Base-by-base conservation (phyloP, 1,140 invertebrate genomes). In the Phthorimaea operculella region DNA sequence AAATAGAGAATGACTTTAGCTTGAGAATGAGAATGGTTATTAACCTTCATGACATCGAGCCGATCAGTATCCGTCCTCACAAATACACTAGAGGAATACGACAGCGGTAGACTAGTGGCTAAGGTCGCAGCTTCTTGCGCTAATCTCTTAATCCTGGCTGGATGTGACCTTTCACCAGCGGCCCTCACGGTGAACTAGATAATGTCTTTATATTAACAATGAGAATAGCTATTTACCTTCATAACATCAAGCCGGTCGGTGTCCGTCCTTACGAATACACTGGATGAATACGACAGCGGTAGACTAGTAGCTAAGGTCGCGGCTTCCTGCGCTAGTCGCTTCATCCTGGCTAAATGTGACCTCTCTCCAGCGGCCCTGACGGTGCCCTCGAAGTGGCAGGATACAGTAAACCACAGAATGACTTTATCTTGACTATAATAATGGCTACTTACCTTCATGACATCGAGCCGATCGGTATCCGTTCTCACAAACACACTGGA, bases 371-470 rank as follows among this genome's bases (percentile, higher is more conserved):
- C 92, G n/a, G 93, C 89, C 63, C 94, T 90, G 59, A 97, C 93
- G 64, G 93, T 94, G 48, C 91, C 91, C 76, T 97, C 96, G 77
- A 96, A 98, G 86, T 97, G 95, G n/a, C n/a, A n/a, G n/a, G n/a
- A n/a, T n/a, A 97, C 90, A 1, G 90, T 90, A 79, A 97, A 97
- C 61, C 93, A 91, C 64, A 93, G n/a, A n/a, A n/a, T n/a, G n/a
- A n/a, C n/a, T n/a, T n/a, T n/a, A n/a, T n/a, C n/a, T n/a, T n/a
- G n/a, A n/a, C n/a, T n/a, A n/a, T n/a, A n/a, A n/a, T n/a, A n/a
- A n/a, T n/a, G n/a, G n/a, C n/a, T n/a, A n/a, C n/a, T n/a, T n/a
- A 93, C 94, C 89, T 96, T 98, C 95, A 96, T 98, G 55, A 98
- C 90, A 82, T 98, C 96, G 48, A 98, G 87, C 63, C 96, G 88